Evolutionary conservation across 2,113 vertebrate species (phyloP), one percentile per base, ranked within the genome.

Genomic region (Hydrochoerus hydrochaeris): DNA sequence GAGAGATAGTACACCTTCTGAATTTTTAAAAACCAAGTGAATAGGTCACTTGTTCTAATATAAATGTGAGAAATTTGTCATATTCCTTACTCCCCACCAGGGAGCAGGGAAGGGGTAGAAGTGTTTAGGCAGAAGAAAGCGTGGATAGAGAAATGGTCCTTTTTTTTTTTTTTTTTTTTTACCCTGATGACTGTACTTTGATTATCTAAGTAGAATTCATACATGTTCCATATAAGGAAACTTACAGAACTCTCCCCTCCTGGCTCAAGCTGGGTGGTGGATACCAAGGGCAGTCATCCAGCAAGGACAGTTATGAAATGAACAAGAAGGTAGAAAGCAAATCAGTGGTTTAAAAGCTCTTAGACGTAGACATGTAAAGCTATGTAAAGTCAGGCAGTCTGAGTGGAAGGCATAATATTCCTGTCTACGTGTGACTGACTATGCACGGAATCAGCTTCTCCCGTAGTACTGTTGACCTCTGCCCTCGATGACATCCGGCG

Each of bases 401-500:
- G 85, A 94, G 63, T 52, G 63, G 46, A 82, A 85, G 44, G 30
- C 28, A 11, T 54, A 30, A 12, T 67, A 28, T 80, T 77, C 49
- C 20, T 6, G 35, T 41, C 75, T 91, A 7, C 20, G 22, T 30
- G 32, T 62, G 67, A 30, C 0, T 73, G 67, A 54, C 2, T 32
- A 0, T 26, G 71, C 88, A 52, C 30, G 8, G 16, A 30, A 77
- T 41, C 19, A 14, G n/a, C 20, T 28, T 63, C 49, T 63, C 32
- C 16, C 2, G 0, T 7, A 22, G 32, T 2, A 7, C 46, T 28
- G n/a, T 67, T 85, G 32, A 26, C 26, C 6, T 44, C 5, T 30
- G 7, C 32, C 54, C 14, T 0, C 44, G 16, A 52, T 11, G 38
- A 22, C 46, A 5, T 16, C 38, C 3, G 38, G 22, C 22, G 16